phyloP scores from a whole-genome alignment of 1,140 invertebrate species.

The Pseudomyrmex gracilis region DNA sequence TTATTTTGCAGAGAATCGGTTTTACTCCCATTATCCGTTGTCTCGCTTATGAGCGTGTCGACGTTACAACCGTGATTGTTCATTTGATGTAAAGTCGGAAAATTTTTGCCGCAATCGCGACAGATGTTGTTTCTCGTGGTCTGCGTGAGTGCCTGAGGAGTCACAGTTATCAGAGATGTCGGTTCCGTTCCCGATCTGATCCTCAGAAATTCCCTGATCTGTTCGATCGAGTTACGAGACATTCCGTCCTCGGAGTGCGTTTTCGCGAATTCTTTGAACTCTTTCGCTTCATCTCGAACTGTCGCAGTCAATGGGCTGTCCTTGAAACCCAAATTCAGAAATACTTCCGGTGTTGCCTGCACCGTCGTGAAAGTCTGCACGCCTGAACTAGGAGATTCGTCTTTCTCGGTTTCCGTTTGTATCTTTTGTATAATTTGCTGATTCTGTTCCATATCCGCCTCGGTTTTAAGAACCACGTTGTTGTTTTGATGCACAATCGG shows the following conservation, averaged over 20 bases:
- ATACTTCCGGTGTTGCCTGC: conserved; percentile 82
- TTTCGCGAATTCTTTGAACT: conserved; percentile 81
- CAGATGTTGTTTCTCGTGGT: conserved; percentile 81
- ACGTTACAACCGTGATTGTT: conserved; percentile 79
- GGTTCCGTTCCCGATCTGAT: conserved; percentile 80
- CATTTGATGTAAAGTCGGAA: conserved; percentile 76
- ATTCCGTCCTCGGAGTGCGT: conserved; percentile 77
- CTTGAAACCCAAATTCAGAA: conserved; percentile 82
- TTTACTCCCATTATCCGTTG: conserved; percentile 73
- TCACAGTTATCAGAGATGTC: conserved; percentile 81
- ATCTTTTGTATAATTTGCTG: conserved; percentile 80
- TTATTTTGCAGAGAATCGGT: conserved; percentile 75
- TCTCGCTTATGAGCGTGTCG: conserved; percentile 75
- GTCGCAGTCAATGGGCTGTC: conserved; percentile 76
- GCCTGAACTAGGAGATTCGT: conserved; percentile 70
- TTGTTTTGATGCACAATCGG: conserved; percentile 81
- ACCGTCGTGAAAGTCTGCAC: conserved; percentile 81
- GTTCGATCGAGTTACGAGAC: conserved; percentile 81
- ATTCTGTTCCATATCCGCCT: conserved; percentile 76
- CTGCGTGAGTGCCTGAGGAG: conserved; percentile 82
- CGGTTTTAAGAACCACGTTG: conserved; percentile 81
- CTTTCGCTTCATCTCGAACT: conserved; percentile 79
- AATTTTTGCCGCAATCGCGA: conserved; percentile 82
- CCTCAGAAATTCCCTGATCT: conserved; percentile 83
- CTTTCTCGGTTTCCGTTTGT: conserved; percentile 78